Percentiles rank a stretch among this genome's conserved stretches.
These are phyloP conservation scores for Philereme vetulata DNA, from an alignment of 2,888 invertebrate genomes.

Conservation along the genomic window DNA sequence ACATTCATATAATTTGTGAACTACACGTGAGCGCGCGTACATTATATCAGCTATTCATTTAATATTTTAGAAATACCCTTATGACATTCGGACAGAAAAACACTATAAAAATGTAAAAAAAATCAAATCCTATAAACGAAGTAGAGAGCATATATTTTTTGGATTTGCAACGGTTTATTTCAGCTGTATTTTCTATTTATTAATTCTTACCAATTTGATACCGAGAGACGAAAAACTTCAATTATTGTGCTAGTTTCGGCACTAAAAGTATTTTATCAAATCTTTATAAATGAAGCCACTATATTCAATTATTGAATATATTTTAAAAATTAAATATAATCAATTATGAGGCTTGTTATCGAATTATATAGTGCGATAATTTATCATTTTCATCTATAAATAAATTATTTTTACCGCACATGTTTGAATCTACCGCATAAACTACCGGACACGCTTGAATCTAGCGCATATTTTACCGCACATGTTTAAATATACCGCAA, in stretches of 20 bases:
- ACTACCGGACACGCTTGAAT: constrained; percentile 2
- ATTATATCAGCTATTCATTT: constrained; percentile 2
- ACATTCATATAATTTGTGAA: constrained; percentile 2
- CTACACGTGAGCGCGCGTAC: constrained; percentile 1
- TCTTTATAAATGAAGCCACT: no score
- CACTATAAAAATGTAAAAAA: constrained; percentile 24
- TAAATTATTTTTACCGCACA: no score
- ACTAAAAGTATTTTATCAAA: no score
- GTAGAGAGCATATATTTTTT: constrained; percentile 25
- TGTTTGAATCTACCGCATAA: neutral
- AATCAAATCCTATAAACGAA: constrained; percentile 11
- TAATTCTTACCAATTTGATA: no score
- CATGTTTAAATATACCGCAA: no score
- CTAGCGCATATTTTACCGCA: neutral
- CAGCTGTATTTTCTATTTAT: neutral
- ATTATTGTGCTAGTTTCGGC: no score
- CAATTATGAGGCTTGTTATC: no score
- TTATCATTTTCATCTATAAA: no score
- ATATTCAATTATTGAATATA: no score
- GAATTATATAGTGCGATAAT: no score
- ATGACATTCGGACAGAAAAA: neutral
- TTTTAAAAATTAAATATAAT: no score
- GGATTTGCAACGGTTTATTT: constrained; percentile 6
- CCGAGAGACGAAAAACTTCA: no score
- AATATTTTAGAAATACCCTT: constrained; percentile 1